A percentile compares a stretch with the other conserved stretches of the same genome.
Conservation (phyloP, 2,113 vertebrate genomes). For the Pteronura brasiliensis region DNA sequence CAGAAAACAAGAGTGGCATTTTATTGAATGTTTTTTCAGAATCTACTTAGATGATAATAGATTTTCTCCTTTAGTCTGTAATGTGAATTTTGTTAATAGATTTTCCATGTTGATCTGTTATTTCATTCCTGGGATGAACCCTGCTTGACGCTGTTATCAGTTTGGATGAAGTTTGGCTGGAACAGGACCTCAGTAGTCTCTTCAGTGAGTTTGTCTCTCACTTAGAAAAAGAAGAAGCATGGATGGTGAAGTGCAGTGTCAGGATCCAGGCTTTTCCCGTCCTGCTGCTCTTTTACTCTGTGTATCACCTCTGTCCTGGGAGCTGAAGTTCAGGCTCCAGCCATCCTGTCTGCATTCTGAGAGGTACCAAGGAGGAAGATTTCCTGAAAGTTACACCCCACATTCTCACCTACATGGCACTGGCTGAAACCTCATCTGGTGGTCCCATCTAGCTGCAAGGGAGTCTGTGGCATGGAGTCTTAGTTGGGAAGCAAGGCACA, state of each 20-base stretch:
- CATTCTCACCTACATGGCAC: not conserved
- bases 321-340: not conserved
- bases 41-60: conserved; percentile 12
- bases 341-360: not conserved
- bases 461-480: not conserved
- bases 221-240: not conserved
- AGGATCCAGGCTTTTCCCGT: not conserved
- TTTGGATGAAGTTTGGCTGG: conserved; percentile 17
- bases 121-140: conserved; percentile 29
- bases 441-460: not conserved
- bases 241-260: not conserved
- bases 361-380: not conserved
- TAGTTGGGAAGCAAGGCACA: not conserved
- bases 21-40: not conserved
- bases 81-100: not conserved
- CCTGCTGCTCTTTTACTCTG: not conserved
- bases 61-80: conserved; percentile 18
- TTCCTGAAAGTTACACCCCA: not conserved
- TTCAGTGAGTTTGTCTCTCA: not conserved
- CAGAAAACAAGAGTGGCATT: not conserved
- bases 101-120: conserved; percentile 22
- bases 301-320: not conserved
- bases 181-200: not conserved
- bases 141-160: not conserved
- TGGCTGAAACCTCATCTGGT: not conserved